phyloP scores from a whole-genome alignment of 1,140 invertebrate genomes.

The Diachasmimorpha longicaudata region DNA sequence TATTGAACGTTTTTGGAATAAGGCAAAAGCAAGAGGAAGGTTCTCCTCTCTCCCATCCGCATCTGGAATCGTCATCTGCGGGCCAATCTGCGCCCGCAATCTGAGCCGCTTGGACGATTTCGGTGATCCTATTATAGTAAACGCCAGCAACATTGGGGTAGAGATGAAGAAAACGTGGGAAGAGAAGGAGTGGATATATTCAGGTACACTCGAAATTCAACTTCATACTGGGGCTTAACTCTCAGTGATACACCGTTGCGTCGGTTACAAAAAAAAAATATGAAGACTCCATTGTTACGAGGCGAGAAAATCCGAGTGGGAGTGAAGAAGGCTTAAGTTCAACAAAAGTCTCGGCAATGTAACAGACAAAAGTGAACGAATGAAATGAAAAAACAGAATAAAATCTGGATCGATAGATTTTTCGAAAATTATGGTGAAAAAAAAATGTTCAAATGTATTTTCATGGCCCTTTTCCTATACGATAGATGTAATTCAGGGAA shows the following conservation, averaged over 20 bases:
- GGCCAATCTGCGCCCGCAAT: conserved; percentile 52
- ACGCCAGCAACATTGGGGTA: conserved; percentile 6
- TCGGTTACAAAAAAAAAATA: neutral
- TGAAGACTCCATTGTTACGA: neutral
- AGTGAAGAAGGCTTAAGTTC: neutral
- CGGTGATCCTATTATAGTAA: conserved; percentile 57
- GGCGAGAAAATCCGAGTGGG: neutral
- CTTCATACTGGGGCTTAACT: neutral
- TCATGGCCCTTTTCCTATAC: too few species aligned
- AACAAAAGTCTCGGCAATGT: neutral
- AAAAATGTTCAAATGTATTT: too few species aligned
- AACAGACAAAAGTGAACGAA: conserved; percentile 4
- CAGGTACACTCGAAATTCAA: neutral
- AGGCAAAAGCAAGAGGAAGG: conserved; percentile 16
- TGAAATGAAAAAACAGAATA: conserved; percentile 20
- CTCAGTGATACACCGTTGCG: neutral
- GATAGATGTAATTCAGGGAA: too few species aligned
- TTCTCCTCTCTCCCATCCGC: conserved; percentile 28
- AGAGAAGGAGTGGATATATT: conserved; percentile 21
- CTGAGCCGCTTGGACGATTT: conserved; percentile 52
- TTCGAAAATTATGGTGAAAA: too few species aligned
- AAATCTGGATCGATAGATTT: neutral
- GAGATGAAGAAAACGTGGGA: conserved; percentile 23
- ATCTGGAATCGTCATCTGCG: conserved; percentile 52
- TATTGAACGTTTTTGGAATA: conserved; percentile 38